Evolutionary conservation across 2,113 vertebrate genomes (phyloP), one percentile per base, ranked within the genome.

Genomic region (Silurus meridionalis): DNA sequence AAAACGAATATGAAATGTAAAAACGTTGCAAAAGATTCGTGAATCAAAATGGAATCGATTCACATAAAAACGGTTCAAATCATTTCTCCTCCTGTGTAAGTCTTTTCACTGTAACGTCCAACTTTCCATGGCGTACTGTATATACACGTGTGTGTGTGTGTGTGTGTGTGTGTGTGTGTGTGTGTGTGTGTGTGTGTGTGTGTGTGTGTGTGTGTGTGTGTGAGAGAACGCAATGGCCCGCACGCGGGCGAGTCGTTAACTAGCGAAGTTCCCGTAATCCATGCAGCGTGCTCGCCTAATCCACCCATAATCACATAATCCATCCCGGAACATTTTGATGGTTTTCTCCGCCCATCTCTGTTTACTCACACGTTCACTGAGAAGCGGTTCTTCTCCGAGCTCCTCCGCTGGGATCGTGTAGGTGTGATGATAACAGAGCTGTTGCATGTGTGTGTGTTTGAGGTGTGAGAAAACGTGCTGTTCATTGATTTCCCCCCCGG

Each of bases 351-450:
- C 82, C 75, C 2, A 61, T 64, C 15, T 61, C 61, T 78, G 84
- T 85, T 87, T 67, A 83, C 21, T 72, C 10, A 48, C 21, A 75
- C 53, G 67, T 89, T 64, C 60, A 63, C 77, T 0, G 78, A 81
- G 72, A n/a, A 58, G 74, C 21, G 57, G 78, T 10, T 58, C 28
- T 72, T 46, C 52, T 55, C 6, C 19, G 74, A 5, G 23, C 72
- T 60, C 84, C 87, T 85, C 89, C 87, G 79, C 85, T 89, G 88
- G 90, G 74, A 5, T 17, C 23, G 3, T 57, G 66, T 48, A 83
- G 79, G 85, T 79, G 60, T 74, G 64, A 80, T 61, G 53, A 61
- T 17, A 67, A 72, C 58, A 74, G 61, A 82, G 88, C 66, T 74
- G 84, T 58, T 83, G 83, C 46, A 55, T 64, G 72, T 78, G 77